Evolutionary conservation across 2,113 vertebrate genomes (phyloP), one percentile per base, ranked within the genome.

Genomic region (Ailuropoda melanoleuca): DNA sequence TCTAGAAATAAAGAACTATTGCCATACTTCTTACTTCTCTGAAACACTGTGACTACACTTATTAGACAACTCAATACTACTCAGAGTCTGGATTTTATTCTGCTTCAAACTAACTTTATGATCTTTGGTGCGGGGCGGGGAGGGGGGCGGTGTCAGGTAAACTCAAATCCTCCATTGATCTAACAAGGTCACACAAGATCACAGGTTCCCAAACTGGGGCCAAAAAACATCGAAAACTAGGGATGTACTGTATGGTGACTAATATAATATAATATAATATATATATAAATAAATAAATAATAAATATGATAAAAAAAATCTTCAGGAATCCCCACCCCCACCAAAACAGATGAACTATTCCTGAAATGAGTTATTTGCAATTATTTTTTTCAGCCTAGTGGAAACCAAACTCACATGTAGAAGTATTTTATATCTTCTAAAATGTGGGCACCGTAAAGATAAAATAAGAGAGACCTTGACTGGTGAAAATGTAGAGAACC

Each of bases 91-190:
- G 8, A 23, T 98, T 95, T 77, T 95, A 46, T 48, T 90, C 34
- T 46, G 6, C 62, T 97, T 93, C 78, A 82, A 48, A 92, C 31
- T 72, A 88, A 95, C 58, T 66, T 31, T 85, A 19, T 74, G 75
- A 90, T 53, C 39, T 62, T 46, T 7, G 29, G 4, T 18, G 21
- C 6, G 11, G 13, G 2, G 15, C 2, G 12, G 13, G 21, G 4
- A 0, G 3, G 2, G 14, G 9, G 11, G 15, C 1, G 8, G 66
- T 37, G 29, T 82, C 62, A 21, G 39, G 58, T 55, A 90, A 62
- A 8, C 26, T 86, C 37, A 50, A 53, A 78, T 75, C 50, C 24
- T 60, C 92, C 56, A 77, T 4, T 56, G 62, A 70, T 48, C 62
- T 3, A 88, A 87, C n/a, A 89, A 94, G 56, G 8, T 62, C 60